Evolutionary conservation across 2,888 invertebrate species (phyloP).

Genomic region (Drosophila flavopinicola): DNA sequence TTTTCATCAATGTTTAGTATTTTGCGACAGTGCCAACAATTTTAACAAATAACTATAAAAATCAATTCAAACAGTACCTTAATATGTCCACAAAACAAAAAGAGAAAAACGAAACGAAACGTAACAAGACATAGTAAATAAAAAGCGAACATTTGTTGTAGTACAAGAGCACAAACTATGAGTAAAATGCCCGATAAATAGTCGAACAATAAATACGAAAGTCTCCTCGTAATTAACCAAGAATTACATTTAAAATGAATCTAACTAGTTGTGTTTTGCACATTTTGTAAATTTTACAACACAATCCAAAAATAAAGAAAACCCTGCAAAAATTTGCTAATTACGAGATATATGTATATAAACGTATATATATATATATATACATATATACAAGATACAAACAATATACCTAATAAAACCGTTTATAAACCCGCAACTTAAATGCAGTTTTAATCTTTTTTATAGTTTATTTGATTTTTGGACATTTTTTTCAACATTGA

Average conservation of each 20-base stretch:
- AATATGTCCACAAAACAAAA: conserved; percentile 40
- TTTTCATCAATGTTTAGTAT: conserved; percentile 69
- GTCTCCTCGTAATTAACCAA: conserved; percentile 45
- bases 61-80: conserved; percentile 64
- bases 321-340: conserved; percentile 54
- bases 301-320: conserved; percentile 49
- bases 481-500: conserved; percentile 28
- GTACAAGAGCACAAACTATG: conserved; percentile 47
- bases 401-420: conserved; percentile 66
- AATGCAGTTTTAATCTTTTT: conserved; percentile 14
- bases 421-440: conserved; percentile 63
- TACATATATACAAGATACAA: conserved; percentile 54
- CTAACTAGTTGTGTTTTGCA: conserved; percentile 74
- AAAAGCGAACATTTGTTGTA: conserved; percentile 36
- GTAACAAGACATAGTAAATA: conserved; percentile 14
- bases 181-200: conserved; percentile 42
- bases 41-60: conserved; percentile 38
- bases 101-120: conserved; percentile 12
- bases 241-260: conserved; percentile 34
- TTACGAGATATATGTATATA: conserved; percentile 27
- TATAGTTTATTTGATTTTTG: not conserved
- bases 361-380: conserved; percentile 23
- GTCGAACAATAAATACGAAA: conserved; percentile 43
- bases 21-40: conserved; percentile 61
- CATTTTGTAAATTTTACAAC: conserved; percentile 76